Base-by-base conservation (phyloP, 2,888 invertebrate species). In the Lochmaea capreae region DNA sequence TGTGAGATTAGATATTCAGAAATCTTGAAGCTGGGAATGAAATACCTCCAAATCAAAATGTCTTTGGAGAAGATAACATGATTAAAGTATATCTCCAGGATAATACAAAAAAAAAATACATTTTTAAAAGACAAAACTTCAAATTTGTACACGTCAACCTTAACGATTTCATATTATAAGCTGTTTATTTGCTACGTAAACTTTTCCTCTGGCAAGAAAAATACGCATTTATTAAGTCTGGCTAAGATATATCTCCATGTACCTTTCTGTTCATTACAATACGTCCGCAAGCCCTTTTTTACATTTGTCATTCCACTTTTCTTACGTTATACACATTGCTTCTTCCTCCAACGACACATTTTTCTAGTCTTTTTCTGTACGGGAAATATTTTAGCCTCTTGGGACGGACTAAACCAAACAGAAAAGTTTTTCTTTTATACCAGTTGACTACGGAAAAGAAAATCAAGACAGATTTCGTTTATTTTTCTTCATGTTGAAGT, bases 301-400 rank as follows among this genome's bases (percentile, higher is more conserved):
- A 77, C 82, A 83, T 84, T 84, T 82, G 81, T 84, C 83, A 83
- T 84, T 79, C 80, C 58, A 79, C 82, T 80, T 83, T 81, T 80
- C 83, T 83, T 83, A 83, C 81, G 81, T 82, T 82, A 83, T 83
- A 81, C 82, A 81, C 83, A 82, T 82, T 82, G 83, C 82, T 82
- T 82, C 82, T 83, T 83, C 81, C 82, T 82, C 79, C 79, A 81
- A 79, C 82, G 81, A 81, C 83, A 82, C 83, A 82, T 83, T 84
- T 84, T 83, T 82, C 84, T 80, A 80, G 83, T 82, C 81, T 79
- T 82, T 81, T 79, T 80, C 79, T 78, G 79, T 81, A 78, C 76
- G 80, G 79, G 81, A 82, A 82, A 83, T 83, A 82, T 83, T 82
- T 82, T 77, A 81, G 76, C 78, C 80, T 79, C 82, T 73, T 57